Conservation (phyloP, 2,888 invertebrate genomes). For the Lithophane ornitopus region DNA sequence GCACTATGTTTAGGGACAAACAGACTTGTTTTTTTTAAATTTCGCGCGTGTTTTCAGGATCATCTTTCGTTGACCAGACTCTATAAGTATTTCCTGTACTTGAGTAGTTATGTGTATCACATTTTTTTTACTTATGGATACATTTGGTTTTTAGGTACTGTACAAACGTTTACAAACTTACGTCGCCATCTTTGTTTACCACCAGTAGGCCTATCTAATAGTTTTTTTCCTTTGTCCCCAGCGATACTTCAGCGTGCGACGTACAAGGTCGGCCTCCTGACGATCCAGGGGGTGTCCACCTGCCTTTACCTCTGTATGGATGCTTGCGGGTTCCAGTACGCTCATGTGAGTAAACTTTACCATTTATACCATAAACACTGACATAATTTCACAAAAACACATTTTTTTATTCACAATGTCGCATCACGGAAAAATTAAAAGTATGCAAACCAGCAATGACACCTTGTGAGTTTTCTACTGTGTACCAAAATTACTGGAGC, state of each 20-base stretch:
- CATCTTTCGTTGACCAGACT: too few species aligned
- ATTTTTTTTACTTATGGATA: not conserved
- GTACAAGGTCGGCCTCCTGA: conserved; percentile 94
- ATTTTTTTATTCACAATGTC: not conserved
- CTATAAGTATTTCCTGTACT: not conserved
- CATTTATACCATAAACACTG: not conserved
- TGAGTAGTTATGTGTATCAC: not conserved
- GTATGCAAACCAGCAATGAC: not conserved
- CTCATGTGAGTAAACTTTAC: conserved; percentile 93
- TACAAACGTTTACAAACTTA: not conserved
- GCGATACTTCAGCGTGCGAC: conserved; percentile 90
- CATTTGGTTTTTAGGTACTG: not conserved
- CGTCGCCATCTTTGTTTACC: not conserved
- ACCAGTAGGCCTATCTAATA: conserved; percentile 53
- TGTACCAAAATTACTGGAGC: not conserved
- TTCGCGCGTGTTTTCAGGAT: too few species aligned
- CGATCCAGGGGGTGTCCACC: conserved; percentile 96
- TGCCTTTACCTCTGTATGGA: conserved; percentile 97
- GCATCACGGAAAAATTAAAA: not conserved
- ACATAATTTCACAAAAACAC: too few species aligned
- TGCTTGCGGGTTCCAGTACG: conserved; percentile 96
- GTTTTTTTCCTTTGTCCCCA: conserved; percentile 70
- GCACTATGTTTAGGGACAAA: too few species aligned
- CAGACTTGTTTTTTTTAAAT: too few species aligned
- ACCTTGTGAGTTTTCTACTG: not conserved